Base-by-base conservation (phyloP, 2,797 vertebrate genomes). In the Pseudopleuronectes americanus region DNA sequence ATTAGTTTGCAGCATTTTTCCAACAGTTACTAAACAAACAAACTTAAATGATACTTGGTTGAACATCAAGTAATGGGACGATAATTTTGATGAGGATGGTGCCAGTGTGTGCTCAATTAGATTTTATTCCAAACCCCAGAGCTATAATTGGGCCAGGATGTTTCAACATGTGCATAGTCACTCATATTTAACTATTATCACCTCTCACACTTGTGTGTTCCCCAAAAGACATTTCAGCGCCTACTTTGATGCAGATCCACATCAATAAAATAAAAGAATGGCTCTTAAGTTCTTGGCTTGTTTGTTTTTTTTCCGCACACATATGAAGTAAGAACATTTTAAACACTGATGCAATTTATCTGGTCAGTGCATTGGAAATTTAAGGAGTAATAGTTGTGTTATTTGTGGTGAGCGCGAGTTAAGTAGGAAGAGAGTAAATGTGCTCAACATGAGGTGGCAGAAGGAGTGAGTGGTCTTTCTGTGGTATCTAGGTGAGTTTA, bases 401-500 rank as follows among this genome's bases (percentile, higher is more conserved):
- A 9, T 1, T 1, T 45, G 43, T 43, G 41, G 41, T 43, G 41
- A 43, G 41, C 9, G 14, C 3, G 13, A 16, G 41, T 43, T 2
- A 33, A 3, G 31, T 33, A 33, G 31, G 31, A 33, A 33, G 8
- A 33, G 31, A 33, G 36, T 36, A 2, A 36, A 36, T 10, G 36
- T 36, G 9, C 36, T 36, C 36, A 36, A 33, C 31, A 33, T 33
- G 28, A 31, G 74, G 74, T 85, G 68, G 73, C 65, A 61, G 36
- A 76, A 69, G 71, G 24, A 68, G 66, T 41, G 58, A 68, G 66
- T 41, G 58, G 54, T 51, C 67, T 79, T 73, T 67, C 6, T 77
- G 73, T 72, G 81, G 81, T 72, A 10, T 23, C 66, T 70, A 79
- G 59, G 62, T 10, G 43, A 60, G 74, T 62, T 36, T 57, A 36